phyloP scores from a whole-genome alignment of 2,797 vertebrate genomes.

The Margarornis squamiger region DNA sequence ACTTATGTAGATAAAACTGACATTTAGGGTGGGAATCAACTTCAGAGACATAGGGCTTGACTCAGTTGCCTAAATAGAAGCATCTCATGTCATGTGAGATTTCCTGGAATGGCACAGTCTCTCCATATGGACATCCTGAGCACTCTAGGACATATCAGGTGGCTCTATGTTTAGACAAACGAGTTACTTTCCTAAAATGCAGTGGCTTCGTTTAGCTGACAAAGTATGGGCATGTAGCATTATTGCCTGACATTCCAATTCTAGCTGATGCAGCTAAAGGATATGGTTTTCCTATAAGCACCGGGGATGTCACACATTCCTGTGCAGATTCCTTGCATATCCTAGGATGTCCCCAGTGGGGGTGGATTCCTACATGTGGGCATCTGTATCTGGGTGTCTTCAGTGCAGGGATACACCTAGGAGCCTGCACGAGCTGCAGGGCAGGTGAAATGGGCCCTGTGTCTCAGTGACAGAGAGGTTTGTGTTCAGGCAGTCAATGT shows the following conservation, averaged over 20 bases:
- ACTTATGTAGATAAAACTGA: slow-evolving; percentile 18
- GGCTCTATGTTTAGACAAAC: neutral
- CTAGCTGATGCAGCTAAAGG: neutral
- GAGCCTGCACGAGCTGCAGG: neutral
- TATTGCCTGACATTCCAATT: neutral
- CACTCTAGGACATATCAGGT: neutral
- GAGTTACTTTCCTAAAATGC: neutral
- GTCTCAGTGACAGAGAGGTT: neutral
- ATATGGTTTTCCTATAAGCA: neutral
- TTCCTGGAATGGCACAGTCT: neutral
- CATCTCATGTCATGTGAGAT: neutral
- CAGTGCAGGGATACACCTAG: neutral
- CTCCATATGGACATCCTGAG: neutral
- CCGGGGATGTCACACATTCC: too few relatives aligned
- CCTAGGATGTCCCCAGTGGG: too few relatives aligned
- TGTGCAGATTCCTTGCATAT: neutral
- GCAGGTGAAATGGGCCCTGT: neutral
- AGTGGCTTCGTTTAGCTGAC: neutral
- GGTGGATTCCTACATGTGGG: neutral
- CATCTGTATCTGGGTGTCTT: neutral
- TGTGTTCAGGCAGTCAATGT: neutral
- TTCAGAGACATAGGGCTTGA: neutral
- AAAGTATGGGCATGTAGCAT: neutral
- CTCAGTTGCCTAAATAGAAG: neutral
- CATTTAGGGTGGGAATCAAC: neutral